Conservation (phyloP, 2,797 vertebrate genomes). For the Acrocephalus scirpaceus region DNA sequence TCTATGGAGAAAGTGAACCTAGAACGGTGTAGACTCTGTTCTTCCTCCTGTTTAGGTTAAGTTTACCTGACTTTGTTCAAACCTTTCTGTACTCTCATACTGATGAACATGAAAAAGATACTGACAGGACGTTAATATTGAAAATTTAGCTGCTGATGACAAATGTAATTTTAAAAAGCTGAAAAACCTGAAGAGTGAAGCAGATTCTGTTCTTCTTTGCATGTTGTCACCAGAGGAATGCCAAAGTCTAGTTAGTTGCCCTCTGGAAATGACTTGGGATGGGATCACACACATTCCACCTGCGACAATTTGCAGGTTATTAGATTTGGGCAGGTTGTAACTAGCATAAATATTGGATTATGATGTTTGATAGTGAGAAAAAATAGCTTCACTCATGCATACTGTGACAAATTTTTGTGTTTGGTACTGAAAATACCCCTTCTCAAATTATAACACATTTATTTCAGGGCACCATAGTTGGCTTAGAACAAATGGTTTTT, state of each 20-base stretch:
- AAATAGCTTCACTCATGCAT: not conserved
- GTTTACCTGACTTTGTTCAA: not conserved
- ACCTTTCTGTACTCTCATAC: not conserved
- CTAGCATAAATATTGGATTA: not conserved
- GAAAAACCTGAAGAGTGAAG: not conserved
- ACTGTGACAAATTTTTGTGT: not conserved
- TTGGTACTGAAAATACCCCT: not conserved
- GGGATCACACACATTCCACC: not conserved
- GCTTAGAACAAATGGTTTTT: not conserved
- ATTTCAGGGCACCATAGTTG: not conserved
- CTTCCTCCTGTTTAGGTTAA: not conserved
- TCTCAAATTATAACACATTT: not conserved
- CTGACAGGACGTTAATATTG: fast-evolving
- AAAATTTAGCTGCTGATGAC: not conserved
- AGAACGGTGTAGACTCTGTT: not conserved
- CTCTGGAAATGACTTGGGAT: not conserved
- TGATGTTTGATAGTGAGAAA: not conserved
- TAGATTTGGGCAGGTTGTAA: not conserved
- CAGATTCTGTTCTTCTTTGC: not conserved
- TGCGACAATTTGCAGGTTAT: not conserved
- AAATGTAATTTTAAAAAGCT: not conserved
- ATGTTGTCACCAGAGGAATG: not conserved
- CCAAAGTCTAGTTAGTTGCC: not conserved
- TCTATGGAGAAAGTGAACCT: not conserved
- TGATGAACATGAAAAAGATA: not conserved